phyloP scores from a whole-genome alignment of 2,113 vertebrate genomes.

The Riparia riparia region DNA sequence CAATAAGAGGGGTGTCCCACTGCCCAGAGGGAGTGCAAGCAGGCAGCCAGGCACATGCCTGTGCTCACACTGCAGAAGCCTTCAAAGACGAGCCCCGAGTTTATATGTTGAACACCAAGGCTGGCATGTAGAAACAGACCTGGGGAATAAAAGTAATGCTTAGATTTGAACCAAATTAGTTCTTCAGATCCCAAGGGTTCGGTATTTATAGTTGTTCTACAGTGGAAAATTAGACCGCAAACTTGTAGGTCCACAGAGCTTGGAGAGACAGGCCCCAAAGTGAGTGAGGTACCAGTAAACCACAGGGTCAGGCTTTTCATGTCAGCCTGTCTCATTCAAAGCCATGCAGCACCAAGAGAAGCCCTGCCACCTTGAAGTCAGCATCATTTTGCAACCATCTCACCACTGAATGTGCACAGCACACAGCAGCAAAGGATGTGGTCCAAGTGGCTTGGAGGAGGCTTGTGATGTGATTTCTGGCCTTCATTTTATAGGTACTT shows the following conservation, averaged over 20 bases:
- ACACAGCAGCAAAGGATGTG: accelerated
- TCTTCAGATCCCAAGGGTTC: neutral
- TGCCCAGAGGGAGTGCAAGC: neutral
- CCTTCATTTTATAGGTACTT: neutral
- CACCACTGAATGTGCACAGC: accelerated
- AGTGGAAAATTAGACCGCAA: neutral
- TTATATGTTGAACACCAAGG: neutral
- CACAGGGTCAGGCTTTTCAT: neutral
- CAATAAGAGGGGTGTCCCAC: accelerated
- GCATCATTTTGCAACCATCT: neutral
- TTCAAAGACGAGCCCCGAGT: neutral
- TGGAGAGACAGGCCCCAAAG: neutral
- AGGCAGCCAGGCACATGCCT: neutral
- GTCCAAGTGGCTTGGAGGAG: neutral
- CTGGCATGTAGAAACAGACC: neutral
- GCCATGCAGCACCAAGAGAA: neutral
- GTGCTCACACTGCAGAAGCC: neutral
- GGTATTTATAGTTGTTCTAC: neutral
- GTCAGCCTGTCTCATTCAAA: neutral
- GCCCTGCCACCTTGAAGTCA: neutral
- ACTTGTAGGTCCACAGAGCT: accelerated
- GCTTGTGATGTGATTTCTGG: neutral
- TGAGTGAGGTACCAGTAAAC: neutral
- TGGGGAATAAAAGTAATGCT: neutral
- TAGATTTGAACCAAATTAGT: neutral